phyloP scores from a whole-genome alignment of 2,797 vertebrate genomes.

The Cuniculus paca region DNA sequence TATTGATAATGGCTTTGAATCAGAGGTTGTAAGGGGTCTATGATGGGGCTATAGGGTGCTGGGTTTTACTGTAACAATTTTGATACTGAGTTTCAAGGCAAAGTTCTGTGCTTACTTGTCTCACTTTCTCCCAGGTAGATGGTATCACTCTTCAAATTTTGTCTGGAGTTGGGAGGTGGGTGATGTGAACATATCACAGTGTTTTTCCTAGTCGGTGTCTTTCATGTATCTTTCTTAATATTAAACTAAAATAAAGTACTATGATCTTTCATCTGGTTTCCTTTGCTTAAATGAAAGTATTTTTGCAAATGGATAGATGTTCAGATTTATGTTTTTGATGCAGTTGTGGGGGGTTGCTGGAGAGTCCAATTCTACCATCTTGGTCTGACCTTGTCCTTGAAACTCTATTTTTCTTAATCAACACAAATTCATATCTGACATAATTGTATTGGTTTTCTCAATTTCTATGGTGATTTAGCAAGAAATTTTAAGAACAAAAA shows the following conservation, averaged over 20 bases:
- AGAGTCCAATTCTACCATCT: not conserved
- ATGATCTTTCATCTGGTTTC: not conserved
- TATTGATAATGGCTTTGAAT: not conserved
- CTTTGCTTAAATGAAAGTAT: not conserved
- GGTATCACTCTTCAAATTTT: not conserved
- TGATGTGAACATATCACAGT: not conserved
- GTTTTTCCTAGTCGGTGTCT: not conserved
- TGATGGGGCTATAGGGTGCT: not conserved
- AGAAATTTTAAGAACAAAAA: not conserved
- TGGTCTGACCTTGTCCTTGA: not conserved
- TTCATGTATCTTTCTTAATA: not conserved
- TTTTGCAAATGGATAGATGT: not conserved
- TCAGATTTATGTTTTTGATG: not conserved
- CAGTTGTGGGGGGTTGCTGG: not conserved
- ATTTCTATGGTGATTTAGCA: conserved; percentile 36
- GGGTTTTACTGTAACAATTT: not conserved
- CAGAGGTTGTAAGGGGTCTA: not conserved
- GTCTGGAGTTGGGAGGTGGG: not conserved
- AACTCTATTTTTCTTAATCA: conserved; percentile 64
- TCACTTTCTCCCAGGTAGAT: not conserved
- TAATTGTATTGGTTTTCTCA: conserved; percentile 73
- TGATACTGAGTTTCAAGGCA: not conserved
- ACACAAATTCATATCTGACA: conserved; percentile 55
- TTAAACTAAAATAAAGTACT: not conserved
- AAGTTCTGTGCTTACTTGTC: not conserved